Base-by-base conservation (phyloP, 2,797 vertebrate genomes). In the Chaunax sp. region DNA sequence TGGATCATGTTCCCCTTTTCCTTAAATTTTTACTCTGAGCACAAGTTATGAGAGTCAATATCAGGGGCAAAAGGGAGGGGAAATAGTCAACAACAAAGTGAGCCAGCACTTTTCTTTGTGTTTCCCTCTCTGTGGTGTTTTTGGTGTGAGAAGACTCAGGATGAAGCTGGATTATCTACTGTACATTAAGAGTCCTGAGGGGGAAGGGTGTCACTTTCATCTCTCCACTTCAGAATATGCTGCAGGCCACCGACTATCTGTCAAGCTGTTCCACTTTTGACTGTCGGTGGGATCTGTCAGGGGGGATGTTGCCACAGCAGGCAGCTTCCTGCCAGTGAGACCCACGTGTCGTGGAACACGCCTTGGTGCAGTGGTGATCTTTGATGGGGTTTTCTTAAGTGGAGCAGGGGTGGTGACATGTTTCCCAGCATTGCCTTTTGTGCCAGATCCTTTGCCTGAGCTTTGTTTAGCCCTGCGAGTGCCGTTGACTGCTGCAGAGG, bases 31-130 rank as follows among this genome's bases (percentile, higher is more conserved):
- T 1, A 35, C 45, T 76, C 26, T 28, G 14, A 15, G 15, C 20
- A 35, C 44, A 20, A 72, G 52, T 37, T 33, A 6, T 75, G 33
- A 69, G 47, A 73, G 81, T 79, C 75, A 62, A 47, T 49, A 44
- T 69, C 47, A 20, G 63, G 44, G 72, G 59, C 37, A 1, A 72
- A 45, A 51, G 38, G 57, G 30, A 19, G 15, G 54, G 70, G 63
- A 55, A 68, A 83, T 2, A 52, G 78, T 69, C 89, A 82, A 78
- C 80, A 88, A 82, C 86, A 95, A 97, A 98, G 97, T 97, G 96
- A 97, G 94, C 97, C 97, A 96, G 97, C 97, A 98, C 97, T 97
- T 98, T 94, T 84, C 62, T 81, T 47, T 79, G 58, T 67, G 23
- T 85, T 44, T 71, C 22, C 87, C 54, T 75, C 57, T 69, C 20